Percentiles rank a stretch among this genome's conserved stretches.
Conservation (phyloP, 2,888 invertebrate species). For the Isotomurus palustris region DNA sequence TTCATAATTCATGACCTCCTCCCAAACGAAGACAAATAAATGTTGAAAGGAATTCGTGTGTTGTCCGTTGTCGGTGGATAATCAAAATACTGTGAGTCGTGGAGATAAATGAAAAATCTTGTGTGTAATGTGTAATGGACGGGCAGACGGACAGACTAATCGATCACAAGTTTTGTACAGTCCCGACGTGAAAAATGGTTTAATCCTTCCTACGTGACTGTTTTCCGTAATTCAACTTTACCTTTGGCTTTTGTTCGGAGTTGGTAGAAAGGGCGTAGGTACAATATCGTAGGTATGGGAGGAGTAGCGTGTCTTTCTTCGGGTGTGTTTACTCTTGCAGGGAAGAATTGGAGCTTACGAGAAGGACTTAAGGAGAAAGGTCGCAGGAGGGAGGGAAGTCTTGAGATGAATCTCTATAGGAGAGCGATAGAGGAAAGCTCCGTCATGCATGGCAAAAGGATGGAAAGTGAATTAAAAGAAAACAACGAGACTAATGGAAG, state of each 20-base stretch:
- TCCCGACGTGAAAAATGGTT: constrained; percentile 6
- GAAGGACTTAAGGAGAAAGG: no score
- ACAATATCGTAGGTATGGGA: no score
- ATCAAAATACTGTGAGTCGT: not conserved
- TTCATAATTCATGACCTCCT: not conserved
- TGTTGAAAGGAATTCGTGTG: constrained; percentile 3
- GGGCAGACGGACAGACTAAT: not conserved
- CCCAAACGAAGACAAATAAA: constrained; percentile 1
- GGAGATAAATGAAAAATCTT: not conserved
- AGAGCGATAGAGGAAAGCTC: not conserved
- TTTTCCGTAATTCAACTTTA: not conserved
- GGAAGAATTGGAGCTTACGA: no score
- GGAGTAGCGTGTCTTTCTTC: no score
- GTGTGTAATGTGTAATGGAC: not conserved
- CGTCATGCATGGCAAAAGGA: not conserved
- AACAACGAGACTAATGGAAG: constrained; percentile 6
- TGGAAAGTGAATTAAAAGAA: constrained; percentile 8
- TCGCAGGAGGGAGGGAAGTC: no score
- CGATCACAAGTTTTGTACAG: not conserved
- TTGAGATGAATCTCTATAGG: no score
- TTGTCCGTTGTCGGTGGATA: not conserved
- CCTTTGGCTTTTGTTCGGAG: not conserved
- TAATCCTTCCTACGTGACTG: not conserved
- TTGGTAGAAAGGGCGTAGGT: no score
- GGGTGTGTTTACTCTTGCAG: no score